Base-by-base conservation (phyloP, 2,113 vertebrate genomes). In the Rhadina sibilatrix region DNA sequence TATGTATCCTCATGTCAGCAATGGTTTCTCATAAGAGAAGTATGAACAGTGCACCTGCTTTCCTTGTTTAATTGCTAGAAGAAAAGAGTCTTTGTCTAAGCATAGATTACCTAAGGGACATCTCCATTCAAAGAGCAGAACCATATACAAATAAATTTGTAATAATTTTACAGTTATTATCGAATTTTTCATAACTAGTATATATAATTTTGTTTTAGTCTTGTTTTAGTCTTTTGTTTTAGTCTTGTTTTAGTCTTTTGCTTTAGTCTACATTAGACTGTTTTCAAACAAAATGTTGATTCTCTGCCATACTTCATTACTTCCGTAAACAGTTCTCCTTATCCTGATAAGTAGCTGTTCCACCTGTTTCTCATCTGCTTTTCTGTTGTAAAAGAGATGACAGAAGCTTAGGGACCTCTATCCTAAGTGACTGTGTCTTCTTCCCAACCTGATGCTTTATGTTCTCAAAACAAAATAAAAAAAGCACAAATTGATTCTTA, bases 381-480 rank as follows among this genome's bases (percentile, higher is more conserved):
- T 77, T 90, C 63, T 66, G 17, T 21, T 53, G 40, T 8, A 70
- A 59, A 87, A 72, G 27, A 83, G 25, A 40, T 3, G 9, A 75
- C 4, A 77, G 31, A 74, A 75, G 5, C 15, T 78, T 70, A 60
- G 0, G 0, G 11, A 56, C 33, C 15, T 84, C 11, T 53, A 1
- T 42, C 11, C 10, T 85, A 60, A 71, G 15, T 33, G 46, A 53
- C 25, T 64, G 2, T 57, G n/a, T 63, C 54, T 66, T 83, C 46
- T 86, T 76, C 50, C 46, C 21, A 84, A 11, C 3, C 27, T 49
- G 19, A 59, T 64, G 42, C 0, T 25, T 11, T 57, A 5, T 23
- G 3, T 75, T 82, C 27, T 74, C 15, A 53, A 72, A 74, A 59
- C n/a, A 82, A 80, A 91, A 37, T 19, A 54, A 78, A 68, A 23